phyloP scores from a whole-genome alignment of 2,888 invertebrate genomes.

The Thereva unica region DNA sequence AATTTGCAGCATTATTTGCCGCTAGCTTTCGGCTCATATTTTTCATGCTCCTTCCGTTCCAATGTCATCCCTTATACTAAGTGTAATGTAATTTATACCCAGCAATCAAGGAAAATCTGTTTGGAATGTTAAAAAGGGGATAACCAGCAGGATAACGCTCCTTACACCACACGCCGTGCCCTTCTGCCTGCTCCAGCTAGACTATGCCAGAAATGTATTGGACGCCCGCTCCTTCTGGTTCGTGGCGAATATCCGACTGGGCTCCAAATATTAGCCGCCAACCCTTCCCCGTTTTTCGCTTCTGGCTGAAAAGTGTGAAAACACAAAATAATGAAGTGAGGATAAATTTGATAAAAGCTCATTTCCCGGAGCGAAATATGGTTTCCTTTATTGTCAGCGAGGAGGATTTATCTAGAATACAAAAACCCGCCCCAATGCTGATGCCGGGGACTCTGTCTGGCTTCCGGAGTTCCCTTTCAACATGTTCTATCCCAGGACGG shows the following conservation, averaged over 20 bases:
- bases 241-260: background rate
- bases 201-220: too few relatives aligned
- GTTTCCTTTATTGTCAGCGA: conserved; percentile 41
- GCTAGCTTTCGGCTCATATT: conserved; percentile 25
- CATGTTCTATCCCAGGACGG: conserved; percentile 10
- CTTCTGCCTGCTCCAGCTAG: too few relatives aligned
- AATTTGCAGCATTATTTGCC: conserved; percentile 30
- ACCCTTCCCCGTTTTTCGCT: conserved; percentile 22
- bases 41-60: conserved; percentile 27
- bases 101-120: conserved; percentile 43
- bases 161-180: too few relatives aligned
- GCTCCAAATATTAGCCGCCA: conserved; percentile 2
- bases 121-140: conserved; percentile 41
- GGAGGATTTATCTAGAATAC: conserved; percentile 40
- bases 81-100: conserved; percentile 43
- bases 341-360: conserved; percentile 43
- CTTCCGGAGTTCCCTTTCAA: background rate
- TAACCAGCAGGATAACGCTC: conserved; percentile 8
- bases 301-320: conserved; percentile 36
- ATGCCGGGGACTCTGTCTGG: background rate
- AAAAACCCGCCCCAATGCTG: conserved; percentile 23
- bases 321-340: conserved; percentile 43
- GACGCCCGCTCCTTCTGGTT: too few relatives aligned
- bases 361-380: conserved; percentile 43
- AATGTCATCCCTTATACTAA: conserved; percentile 34